A percentile compares a stretch with the other conserved stretches of the same genome.
Conservation (phyloP, 2,888 invertebrate species). For the Vesta saturnalis region DNA sequence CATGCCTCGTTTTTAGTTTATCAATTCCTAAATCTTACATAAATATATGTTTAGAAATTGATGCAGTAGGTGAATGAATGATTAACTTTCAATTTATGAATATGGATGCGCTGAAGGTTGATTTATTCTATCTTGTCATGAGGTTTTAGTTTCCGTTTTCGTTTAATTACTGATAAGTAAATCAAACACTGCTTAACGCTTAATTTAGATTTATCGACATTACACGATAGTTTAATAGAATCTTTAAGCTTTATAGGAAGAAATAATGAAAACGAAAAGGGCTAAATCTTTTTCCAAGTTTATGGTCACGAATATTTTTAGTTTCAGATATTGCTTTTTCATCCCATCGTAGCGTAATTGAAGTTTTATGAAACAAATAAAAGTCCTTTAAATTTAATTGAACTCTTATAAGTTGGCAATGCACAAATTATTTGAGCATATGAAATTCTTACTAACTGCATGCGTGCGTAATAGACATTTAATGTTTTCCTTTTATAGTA, state of each 20-base stretch:
- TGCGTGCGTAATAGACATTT: constrained; percentile 3
- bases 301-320: no score
- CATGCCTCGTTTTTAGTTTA: constrained; percentile 54
- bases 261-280: no score
- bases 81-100: constrained; percentile 5
- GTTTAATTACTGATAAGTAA: not conserved
- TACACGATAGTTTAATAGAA: no score
- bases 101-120: not conserved
- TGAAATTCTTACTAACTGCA: not conserved
- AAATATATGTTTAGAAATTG: constrained; percentile 25
- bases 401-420: not conserved
- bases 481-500: constrained; percentile 7
- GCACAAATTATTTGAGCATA: not conserved
- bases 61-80: not conserved
- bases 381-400: not conserved
- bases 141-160: no score
- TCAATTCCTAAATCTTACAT: constrained; percentile 39
- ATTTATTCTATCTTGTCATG: not conserved
- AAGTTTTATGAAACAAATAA: constrained; percentile 3
- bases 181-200: not conserved
- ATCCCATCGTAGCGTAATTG: not conserved
- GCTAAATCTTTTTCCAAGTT: no score
- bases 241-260: no score
- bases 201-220: not conserved
- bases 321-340: not conserved